Evolutionary conservation across 2,888 invertebrate species (phyloP), one percentile per base, ranked within the genome.

Genomic region (Lochmaea capreae): DNA sequence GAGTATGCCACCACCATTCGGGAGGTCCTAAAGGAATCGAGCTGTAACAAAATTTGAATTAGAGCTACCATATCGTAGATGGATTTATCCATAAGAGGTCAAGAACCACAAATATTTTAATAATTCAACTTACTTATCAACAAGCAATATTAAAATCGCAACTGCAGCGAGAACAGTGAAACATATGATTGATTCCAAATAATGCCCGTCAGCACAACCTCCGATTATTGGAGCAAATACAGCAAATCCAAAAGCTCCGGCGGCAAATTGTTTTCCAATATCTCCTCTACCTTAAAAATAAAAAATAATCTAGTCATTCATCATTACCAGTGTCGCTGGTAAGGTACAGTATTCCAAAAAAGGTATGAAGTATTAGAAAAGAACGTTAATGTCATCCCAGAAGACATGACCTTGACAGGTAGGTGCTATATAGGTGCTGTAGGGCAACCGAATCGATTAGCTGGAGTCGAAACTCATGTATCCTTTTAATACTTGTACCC

Each of bases 1-100:
- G 90, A 2, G 94, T 94, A 83, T 94, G 94, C 94, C 94, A 95
- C 94, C 94, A 95, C 94, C 95, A 94, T 86, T 95, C 95, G 0
- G 94, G 94, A 1, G 94, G 93, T 81, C 93, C 93, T 11, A 95
- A 86, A 0, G 94, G 94, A 93, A 94, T 94, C 79, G 90, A 89
- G 4, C 91, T 91, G 74, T 46, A 84, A 83, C 18, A 78, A 78
- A 67, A 4, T 59, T 14, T 42, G 8, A 11, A 4, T 39, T 39
- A 39, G 33, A 39, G 9, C 33, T 39, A 39, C 33, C 9, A 39
- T 39, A 9, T 39, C 9, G 33, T 39, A 39, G 5, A 8, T 39
- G 8, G 9, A 39, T 9, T 39, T 39, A 39, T 0, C 33, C 33
- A 22, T 22, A 22, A 22, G 3, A 22, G 2, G 3, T 22, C 22